A percentile compares a stretch with the other conserved stretches of the same genome.
These are phyloP conservation scores for Rhynchophorus ferrugineus DNA, from an alignment of 1,140 invertebrate genomes.

Conservation along the genomic window DNA sequence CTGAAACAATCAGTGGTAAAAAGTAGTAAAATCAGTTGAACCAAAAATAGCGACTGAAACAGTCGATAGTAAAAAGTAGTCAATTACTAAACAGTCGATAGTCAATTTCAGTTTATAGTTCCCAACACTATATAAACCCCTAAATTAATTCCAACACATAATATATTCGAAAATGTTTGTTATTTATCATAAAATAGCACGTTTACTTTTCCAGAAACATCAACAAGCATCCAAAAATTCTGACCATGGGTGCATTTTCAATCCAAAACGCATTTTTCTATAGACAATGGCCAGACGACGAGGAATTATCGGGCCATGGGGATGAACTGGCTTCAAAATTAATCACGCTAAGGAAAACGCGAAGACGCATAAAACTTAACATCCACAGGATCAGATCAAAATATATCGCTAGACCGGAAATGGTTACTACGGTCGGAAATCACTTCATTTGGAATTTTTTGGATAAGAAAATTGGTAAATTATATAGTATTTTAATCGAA, in stretches of 20 bases:
- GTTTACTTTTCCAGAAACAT: too few relatives aligned
- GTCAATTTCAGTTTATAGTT: too few relatives aligned
- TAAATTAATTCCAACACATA: too few relatives aligned
- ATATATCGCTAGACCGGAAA: constrained; percentile 75
- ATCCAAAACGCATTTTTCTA: constrained; percentile 94
- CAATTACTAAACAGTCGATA: too few relatives aligned
- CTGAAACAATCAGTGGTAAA: too few relatives aligned
- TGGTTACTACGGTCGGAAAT: constrained; percentile 82
- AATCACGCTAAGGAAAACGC: constrained; percentile 72
- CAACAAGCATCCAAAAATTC: constrained; percentile 44
- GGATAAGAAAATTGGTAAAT: constrained; percentile 1
- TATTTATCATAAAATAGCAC: too few relatives aligned
- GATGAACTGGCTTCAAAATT: constrained; percentile 50
- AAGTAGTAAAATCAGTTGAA: too few relatives aligned
- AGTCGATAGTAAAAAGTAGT: too few relatives aligned
- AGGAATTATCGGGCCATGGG: constrained; percentile 38
- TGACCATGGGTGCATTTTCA: constrained; percentile 63
- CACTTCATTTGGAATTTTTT: constrained; percentile 88
- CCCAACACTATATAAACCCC: too few relatives aligned
- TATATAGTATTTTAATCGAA: neutral
- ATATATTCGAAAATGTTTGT: too few relatives aligned
- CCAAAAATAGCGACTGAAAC: too few relatives aligned
- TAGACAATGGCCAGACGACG: constrained; percentile 72
- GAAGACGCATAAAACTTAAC: constrained; percentile 66
- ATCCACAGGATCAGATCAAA: constrained; percentile 87